Evolutionary conservation across 2,888 invertebrate genomes (phyloP).

Genomic region (Drosophila maculinotata): DNA sequence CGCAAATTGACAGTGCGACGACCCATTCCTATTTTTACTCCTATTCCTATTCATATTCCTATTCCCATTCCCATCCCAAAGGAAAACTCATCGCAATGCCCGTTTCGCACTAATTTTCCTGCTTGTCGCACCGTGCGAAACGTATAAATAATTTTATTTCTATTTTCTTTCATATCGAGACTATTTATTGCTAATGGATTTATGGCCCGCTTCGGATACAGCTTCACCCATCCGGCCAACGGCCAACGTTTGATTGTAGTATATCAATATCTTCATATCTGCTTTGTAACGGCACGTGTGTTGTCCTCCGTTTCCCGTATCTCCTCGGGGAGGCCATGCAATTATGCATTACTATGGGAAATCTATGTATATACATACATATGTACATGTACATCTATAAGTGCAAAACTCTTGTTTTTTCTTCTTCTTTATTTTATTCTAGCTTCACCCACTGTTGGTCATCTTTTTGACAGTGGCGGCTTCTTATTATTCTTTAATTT

Average conservation of each 20-base stretch:
- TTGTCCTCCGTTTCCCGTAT: constrained; percentile 44
- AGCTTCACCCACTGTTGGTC: constrained; percentile 18
- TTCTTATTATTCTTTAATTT: constrained; percentile 84
- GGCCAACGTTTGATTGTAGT: constrained; percentile 51
- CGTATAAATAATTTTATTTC: constrained; percentile 78
- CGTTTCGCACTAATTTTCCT: constrained; percentile 78
- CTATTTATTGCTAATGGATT: constrained; percentile 83
- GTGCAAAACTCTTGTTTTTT: constrained; percentile 9
- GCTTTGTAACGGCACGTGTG: constrained; percentile 72
- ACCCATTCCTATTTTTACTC: too few relatives aligned
- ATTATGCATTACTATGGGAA: constrained; percentile 52
- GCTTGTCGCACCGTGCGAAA: constrained; percentile 74
- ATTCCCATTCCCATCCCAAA: constrained; percentile 27
- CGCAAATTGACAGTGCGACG: constrained; percentile 68
- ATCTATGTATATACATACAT: constrained; percentile 12
- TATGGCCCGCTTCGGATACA: constrained; percentile 58
- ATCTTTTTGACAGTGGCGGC: constrained; percentile 30
- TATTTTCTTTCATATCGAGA: constrained; percentile 71
- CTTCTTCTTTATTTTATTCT: background rate
- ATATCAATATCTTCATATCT: constrained; percentile 69
- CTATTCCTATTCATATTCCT: constrained; percentile 1
- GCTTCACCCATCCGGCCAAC: constrained; percentile 33
- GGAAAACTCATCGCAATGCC: constrained; percentile 23
- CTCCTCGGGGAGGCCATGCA: constrained; percentile 57
- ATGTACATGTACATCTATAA: constrained; percentile 2